phyloP scores from a whole-genome alignment of 1,140 invertebrate species.

The Druon quercuslanigerum region DNA sequence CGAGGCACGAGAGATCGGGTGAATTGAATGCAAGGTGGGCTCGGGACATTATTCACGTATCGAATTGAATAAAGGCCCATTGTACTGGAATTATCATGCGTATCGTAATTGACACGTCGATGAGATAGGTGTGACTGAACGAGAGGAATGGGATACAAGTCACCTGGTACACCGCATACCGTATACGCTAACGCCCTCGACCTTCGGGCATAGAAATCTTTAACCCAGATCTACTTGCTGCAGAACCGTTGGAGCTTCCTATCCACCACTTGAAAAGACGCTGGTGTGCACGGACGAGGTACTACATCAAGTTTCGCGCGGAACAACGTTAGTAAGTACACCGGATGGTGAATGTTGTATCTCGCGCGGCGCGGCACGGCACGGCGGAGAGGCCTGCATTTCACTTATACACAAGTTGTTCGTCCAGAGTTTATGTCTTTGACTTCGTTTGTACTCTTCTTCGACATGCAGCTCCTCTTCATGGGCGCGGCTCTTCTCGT shows the following conservation, averaged over 20 bases:
- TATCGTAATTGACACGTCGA: background rate
- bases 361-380: conserved; percentile 12
- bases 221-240: conserved; percentile 65
- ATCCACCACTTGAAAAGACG: conserved; percentile 21
- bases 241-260: conserved; percentile 39
- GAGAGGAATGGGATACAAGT: background rate
- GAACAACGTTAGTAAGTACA: conserved; percentile 37
- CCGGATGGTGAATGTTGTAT: conserved; percentile 30
- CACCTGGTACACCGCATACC: conserved; percentile 1
- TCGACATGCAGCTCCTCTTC: conserved; percentile 30
- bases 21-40: background rate
- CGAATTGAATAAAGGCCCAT: background rate
- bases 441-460: background rate
- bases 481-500: conserved; percentile 18
- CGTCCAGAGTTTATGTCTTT: background rate
- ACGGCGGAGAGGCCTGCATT: conserved; percentile 50
- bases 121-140: background rate
- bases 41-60: background rate
- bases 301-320: conserved; percentile 35
- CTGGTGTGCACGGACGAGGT: background rate
- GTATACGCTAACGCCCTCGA: conserved; percentile 51
- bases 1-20: background rate
- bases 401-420: conserved; percentile 43
- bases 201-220: conserved; percentile 66
- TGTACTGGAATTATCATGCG: background rate